Evolutionary conservation across 1,140 invertebrate species (phyloP).

Genomic region (Dreissena rostriformis): DNA sequence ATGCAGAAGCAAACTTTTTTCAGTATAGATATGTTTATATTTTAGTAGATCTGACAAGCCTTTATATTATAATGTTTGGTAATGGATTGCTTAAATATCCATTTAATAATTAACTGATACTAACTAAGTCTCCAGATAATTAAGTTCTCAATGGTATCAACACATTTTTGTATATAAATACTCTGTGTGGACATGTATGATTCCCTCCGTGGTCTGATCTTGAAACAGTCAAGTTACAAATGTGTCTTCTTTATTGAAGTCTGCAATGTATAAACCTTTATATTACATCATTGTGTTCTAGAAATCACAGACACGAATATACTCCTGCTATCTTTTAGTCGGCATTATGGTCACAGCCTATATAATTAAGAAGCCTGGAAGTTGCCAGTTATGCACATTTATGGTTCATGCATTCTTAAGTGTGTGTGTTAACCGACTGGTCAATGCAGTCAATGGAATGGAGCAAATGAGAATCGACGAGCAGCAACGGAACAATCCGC

Average conservation of each 20-base stretch:
- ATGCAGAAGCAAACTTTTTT: not conserved
- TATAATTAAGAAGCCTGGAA: not conserved
- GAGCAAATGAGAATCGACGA: slow-evolving; percentile 90
- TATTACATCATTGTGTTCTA: not conserved
- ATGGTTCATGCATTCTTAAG: not conserved
- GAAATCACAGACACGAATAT: not conserved
- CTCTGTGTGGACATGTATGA: too few species aligned
- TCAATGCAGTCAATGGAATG: slow-evolving; percentile 80
- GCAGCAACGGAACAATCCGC: slow-evolving; percentile 93
- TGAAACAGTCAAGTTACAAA: not conserved
- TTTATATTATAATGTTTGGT: not conserved
- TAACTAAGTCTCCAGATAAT: not conserved
- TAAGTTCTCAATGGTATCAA: not conserved
- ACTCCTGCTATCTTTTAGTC: too few species aligned
- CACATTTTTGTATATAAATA: too few species aligned
- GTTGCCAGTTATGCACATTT: not conserved
- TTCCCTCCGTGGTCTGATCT: too few species aligned
- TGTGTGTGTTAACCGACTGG: not conserved
- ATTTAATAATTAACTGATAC: too few species aligned
- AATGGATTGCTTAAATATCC: not conserved
- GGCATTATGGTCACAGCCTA: not conserved
- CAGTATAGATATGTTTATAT: not conserved
- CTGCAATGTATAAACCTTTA: not conserved
- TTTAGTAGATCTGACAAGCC: not conserved
- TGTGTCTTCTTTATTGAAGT: not conserved